phyloP scores from a whole-genome alignment of 2,797 vertebrate species.

The Danio aesculapii region DNA sequence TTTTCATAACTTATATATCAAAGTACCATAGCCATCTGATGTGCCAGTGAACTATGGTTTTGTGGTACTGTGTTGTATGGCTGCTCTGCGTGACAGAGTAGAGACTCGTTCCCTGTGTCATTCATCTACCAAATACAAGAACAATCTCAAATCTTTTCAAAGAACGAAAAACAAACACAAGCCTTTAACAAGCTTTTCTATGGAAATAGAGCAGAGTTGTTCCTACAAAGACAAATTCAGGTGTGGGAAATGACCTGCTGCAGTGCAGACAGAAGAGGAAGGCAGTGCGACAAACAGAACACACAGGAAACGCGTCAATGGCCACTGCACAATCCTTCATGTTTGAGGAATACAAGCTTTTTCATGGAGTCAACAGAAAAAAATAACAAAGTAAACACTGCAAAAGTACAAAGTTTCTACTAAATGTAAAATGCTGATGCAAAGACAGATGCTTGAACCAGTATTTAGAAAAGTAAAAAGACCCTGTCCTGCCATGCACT shows the following conservation, averaged over 20 bases:
- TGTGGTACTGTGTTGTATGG: neutral
- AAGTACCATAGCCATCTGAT: neutral
- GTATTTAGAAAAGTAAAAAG: constrained; percentile 5
- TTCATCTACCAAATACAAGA: constrained; percentile 36
- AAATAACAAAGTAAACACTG: neutral
- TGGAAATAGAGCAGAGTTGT: neutral
- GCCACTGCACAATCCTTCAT: neutral
- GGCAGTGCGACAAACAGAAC: constrained; percentile 17
- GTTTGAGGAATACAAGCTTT: neutral
- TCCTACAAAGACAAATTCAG: constrained; percentile 20
- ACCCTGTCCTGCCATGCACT: neutral
- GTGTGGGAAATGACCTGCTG: constrained; percentile 13
- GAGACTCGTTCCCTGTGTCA: neutral
- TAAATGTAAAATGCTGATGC: constrained; percentile 14
- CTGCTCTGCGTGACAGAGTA: neutral
- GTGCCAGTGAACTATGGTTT: neutral
- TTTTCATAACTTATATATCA: neutral
- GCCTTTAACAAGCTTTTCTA: constrained; percentile 28
- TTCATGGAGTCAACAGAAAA: neutral
- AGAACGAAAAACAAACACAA: constrained; percentile 34
- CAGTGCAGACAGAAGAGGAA: constrained; percentile 24
- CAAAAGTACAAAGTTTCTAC: neutral
- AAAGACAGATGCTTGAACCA: constrained; percentile 1
- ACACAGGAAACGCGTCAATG: constrained; percentile 1
- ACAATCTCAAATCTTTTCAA: constrained; percentile 30